These are phyloP conservation scores for Musca domestica DNA, from an alignment of 1,140 invertebrate species.

Conservation along the genomic window DNA sequence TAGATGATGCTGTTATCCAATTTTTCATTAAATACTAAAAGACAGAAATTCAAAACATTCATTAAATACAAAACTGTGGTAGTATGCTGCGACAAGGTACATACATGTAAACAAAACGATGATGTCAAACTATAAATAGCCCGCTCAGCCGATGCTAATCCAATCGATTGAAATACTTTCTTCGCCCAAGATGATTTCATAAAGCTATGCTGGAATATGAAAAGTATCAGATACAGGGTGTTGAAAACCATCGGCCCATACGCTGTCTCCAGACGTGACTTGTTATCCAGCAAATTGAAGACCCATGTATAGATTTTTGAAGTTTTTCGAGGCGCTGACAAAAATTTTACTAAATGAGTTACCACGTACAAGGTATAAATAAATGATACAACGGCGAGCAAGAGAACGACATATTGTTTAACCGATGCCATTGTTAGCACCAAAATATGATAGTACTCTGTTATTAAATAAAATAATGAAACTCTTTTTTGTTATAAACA, in stretches of 20 bases:
- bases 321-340: slow-evolving; percentile 38
- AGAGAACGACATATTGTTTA: slow-evolving; percentile 35
- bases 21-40: slow-evolving; percentile 52
- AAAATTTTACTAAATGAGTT: slow-evolving; percentile 40
- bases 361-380: slow-evolving; percentile 46
- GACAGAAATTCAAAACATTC: slow-evolving; percentile 38
- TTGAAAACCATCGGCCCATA: slow-evolving; percentile 53
- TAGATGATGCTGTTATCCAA: slow-evolving; percentile 54
- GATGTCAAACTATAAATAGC: slow-evolving; percentile 57
- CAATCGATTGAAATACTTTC: slow-evolving; percentile 47
- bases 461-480: too few species aligned
- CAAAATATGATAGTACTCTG: too few species aligned
- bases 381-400: slow-evolving; percentile 37
- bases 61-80: slow-evolving; percentile 4
- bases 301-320: slow-evolving; percentile 44
- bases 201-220: slow-evolving; percentile 58
- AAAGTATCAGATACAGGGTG: slow-evolving; percentile 54
- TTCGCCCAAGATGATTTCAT: slow-evolving; percentile 56
- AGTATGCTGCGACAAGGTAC: slow-evolving; percentile 21
- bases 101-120: slow-evolving; percentile 51
- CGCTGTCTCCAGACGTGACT: slow-evolving; percentile 42
- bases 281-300: slow-evolving; percentile 49
- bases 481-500: too few species aligned
- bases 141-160: slow-evolving; percentile 54
- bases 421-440: slow-evolving; percentile 37